Percentiles rank a stretch among this genome's conserved stretches.
Conservation (phyloP, 2,888 invertebrate species). For the Drosophila antonietae region DNA sequence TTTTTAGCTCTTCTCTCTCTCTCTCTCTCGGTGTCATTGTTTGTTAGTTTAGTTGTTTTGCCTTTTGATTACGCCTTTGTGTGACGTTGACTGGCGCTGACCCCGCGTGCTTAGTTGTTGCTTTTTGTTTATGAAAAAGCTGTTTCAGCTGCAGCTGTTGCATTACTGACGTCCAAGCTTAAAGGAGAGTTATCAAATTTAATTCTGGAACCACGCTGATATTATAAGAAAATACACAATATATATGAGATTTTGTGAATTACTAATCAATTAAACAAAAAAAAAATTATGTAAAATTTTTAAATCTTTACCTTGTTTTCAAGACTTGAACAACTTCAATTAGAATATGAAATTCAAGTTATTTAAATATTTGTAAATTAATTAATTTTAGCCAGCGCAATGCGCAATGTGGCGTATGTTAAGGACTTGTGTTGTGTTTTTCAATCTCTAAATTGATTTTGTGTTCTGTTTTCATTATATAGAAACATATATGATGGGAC, state of each 20-base stretch:
- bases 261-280: too few relatives aligned
- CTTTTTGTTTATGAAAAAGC: slow-evolving; percentile 29
- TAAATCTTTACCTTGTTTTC: not conserved
- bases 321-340: not conserved
- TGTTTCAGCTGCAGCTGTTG: slow-evolving; percentile 21
- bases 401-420: not conserved
- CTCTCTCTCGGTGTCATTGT: slow-evolving; percentile 20
- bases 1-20: slow-evolving; percentile 8
- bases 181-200: not conserved
- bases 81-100: slow-evolving; percentile 21
- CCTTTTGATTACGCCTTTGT: slow-evolving; percentile 31
- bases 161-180: slow-evolving; percentile 4
- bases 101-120: slow-evolving; percentile 25
- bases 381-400: not conserved
- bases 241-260: too few relatives aligned
- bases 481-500: slow-evolving; percentile 14
- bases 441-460: slow-evolving; percentile 51
- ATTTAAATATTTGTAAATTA: not conserved
- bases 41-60: slow-evolving; percentile 26
- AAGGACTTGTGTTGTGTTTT: slow-evolving; percentile 7
- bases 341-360: not conserved
- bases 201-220: too few relatives aligned
- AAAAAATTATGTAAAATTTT: too few relatives aligned
- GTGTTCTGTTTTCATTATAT: slow-evolving; percentile 23
- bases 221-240: too few relatives aligned